These are phyloP conservation scores for Cavia aperea DNA, from an alignment of 2,113 vertebrate genomes.

Conservation along the genomic window DNA sequence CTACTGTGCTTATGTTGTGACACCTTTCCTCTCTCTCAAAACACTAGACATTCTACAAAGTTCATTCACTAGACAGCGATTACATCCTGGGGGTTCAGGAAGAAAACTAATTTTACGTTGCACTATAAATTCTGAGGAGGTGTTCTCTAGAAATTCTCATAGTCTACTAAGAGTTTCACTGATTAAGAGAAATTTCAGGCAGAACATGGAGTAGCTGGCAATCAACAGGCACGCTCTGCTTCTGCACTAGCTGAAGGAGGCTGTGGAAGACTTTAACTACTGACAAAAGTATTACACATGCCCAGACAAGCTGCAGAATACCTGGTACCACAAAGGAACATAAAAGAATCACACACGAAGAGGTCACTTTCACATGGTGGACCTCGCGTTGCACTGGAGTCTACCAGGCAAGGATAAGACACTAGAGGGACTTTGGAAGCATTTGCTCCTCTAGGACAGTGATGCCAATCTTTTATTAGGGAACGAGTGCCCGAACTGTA, in stretches of 20 bases:
- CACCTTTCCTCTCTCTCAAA: background rate
- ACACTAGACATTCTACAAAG: background rate
- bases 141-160: background rate
- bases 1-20: background rate
- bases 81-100: background rate
- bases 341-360: background rate
- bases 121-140: background rate
- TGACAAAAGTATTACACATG: background rate
- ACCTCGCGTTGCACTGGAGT: background rate
- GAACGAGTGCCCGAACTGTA: background rate
- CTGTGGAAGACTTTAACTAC: background rate
- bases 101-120: slow-evolving; percentile 3
- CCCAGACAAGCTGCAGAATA: background rate
- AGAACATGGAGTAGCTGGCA: background rate
- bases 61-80: background rate
- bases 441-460: background rate
- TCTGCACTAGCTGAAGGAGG: background rate
- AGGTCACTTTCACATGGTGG: background rate
- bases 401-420: background rate
- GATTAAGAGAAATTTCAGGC: background rate
- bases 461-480: background rate
- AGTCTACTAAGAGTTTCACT: background rate
- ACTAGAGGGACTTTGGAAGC: background rate
- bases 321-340: background rate
- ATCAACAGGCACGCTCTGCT: background rate